Evolutionary conservation across 2,797 vertebrate species (phyloP).

Genomic region (Orestias chungarensis): DNA sequence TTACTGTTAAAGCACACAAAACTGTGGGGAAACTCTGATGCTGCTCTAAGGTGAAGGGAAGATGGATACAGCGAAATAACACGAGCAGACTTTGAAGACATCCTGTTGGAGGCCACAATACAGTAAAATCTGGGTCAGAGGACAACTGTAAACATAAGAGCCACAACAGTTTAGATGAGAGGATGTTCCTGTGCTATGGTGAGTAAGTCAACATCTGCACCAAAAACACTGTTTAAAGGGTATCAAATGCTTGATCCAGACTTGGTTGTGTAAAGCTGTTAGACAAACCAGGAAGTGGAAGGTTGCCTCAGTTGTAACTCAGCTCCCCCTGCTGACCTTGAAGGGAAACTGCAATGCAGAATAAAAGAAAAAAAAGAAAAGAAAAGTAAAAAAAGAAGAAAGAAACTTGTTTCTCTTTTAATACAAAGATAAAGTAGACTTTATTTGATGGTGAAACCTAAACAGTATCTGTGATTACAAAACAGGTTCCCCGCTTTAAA

Average conservation of each 20-base stretch:
- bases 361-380: background rate
- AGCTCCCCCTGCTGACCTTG: slow-evolving; percentile 44
- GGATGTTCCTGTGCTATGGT: background rate
- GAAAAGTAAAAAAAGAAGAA: background rate
- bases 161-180: background rate
- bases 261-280: too few relatives aligned
- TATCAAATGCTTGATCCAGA: too few relatives aligned
- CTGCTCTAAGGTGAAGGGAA: background rate
- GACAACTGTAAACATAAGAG: background rate
- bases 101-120: background rate
- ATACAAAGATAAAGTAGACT: slow-evolving; percentile 94
- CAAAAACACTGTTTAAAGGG: background rate
- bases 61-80: background rate
- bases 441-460: slow-evolving; percentile 94
- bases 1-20: background rate
- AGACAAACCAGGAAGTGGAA: too few relatives aligned
- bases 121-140: background rate
- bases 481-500: slow-evolving; percentile 83
- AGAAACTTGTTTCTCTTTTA: slow-evolving; percentile 47
- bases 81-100: background rate
- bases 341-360: slow-evolving; percentile 28
- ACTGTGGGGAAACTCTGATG: slow-evolving; percentile 1
- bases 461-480: slow-evolving; percentile 89
- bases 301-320: background rate
- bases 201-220: background rate